phyloP scores from a whole-genome alignment of 2,797 vertebrate genomes.

The Poecilia picta region DNA sequence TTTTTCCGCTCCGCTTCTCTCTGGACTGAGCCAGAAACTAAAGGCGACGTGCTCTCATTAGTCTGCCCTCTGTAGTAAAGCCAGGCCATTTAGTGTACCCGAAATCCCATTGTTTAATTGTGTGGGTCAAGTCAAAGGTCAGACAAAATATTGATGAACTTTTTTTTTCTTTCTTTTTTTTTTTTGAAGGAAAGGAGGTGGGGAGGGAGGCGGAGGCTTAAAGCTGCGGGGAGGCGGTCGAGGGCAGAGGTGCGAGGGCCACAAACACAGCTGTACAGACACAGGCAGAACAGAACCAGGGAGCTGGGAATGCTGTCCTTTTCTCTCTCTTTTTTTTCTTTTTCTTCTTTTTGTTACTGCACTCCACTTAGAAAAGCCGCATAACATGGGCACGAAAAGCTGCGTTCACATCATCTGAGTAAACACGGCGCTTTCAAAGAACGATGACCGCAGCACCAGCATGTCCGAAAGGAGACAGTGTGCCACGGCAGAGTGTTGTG shows the following conservation, averaged over 20 bases:
- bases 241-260: slow-evolving; percentile 69
- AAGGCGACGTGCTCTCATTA: slow-evolving; percentile 99
- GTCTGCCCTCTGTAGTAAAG: slow-evolving; percentile 92
- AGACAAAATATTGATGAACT: slow-evolving; percentile 91
- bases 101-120: slow-evolving; percentile 93
- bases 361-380: not conserved
- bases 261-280: slow-evolving; percentile 77
- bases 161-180: slow-evolving; percentile 79
- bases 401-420: not conserved
- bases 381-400: not conserved
- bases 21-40: slow-evolving; percentile 92
- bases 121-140: slow-evolving; percentile 94
- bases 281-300: slow-evolving; percentile 39
- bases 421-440: not conserved
- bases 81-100: slow-evolving; percentile 93
- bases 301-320: slow-evolving; percentile 27
- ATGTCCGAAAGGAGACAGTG: slow-evolving; percentile 42
- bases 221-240: slow-evolving; percentile 61
- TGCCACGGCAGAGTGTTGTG: slow-evolving; percentile 64
- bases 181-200: slow-evolving; percentile 48
- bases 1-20: slow-evolving; percentile 93
- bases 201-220: slow-evolving; percentile 55
- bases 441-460: slow-evolving; percentile 11
- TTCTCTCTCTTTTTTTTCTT: not conserved
- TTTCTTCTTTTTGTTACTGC: not conserved